Evolutionary conservation across 2,113 vertebrate species (phyloP), one percentile per base, ranked within the genome.

Genomic region (Blennius ocellaris): DNA sequence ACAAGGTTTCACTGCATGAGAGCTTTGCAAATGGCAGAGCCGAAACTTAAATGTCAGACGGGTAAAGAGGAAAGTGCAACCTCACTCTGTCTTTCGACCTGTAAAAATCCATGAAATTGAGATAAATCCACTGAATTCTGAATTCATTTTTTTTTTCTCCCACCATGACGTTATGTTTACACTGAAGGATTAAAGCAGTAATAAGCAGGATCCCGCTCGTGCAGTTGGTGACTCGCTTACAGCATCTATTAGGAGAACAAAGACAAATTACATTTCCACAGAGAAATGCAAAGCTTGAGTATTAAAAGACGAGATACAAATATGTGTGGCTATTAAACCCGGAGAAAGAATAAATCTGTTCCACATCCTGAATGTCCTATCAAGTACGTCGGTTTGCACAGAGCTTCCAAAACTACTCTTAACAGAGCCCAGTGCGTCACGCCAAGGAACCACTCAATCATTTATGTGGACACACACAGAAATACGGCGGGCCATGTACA

Each of bases 381-480:
- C 40, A 6, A 61, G 41, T 37, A 15, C 60, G 63, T 71, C 1
- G 6, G 43, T 72, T 81, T 65, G 44, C 47, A 47, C 48, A 5
- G 40, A 63, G 56, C 43, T 50, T 62, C 75, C 45, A 39, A 73
- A 69, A 75, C 61, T 70, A 70, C 40, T 70, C 21, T 78, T 62
- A 61, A 41, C 66, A 11, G 51, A 68, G 56, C 50, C 56, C 62
- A 54, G 69, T 69, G 75, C 67, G 76, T 71, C 59, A 82, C 85
- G 69, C 85, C 82, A 73, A 81, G 67, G 74, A 63, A 69, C 63
- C 69, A 52, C 75, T 80, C 58, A 89, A 86, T 84, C 76, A 84
- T 77, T 82, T 58, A 81, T 76, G 72, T 75, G 77, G 83, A 76
- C 57, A 60, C 76, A 52, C 66, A 73, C 66, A 73, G 63, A 76